A percentile compares a stretch with the other conserved stretches of the same genome.
phyloP scores from a whole-genome alignment of 2,888 invertebrate genomes.

The Melitaea athalia region DNA sequence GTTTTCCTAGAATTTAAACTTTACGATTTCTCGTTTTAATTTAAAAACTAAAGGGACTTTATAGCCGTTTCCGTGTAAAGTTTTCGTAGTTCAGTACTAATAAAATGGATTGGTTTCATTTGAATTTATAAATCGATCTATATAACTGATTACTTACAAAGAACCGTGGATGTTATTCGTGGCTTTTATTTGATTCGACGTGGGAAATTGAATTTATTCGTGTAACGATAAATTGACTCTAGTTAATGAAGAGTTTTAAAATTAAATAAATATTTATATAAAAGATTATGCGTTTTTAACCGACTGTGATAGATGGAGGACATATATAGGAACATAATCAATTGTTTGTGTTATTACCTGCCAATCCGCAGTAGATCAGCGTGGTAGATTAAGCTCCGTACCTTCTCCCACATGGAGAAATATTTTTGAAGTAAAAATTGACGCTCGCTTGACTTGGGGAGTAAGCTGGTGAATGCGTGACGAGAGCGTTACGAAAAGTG shows the following conservation, averaged over 20 bases:
- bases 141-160: constrained; percentile 14
- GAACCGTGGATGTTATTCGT: constrained; percentile 1
- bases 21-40: neutral
- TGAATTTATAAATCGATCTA: constrained; percentile 31
- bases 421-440: too few species aligned
- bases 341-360: too few species aligned
- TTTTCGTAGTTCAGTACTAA: constrained; percentile 21
- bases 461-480: too few species aligned
- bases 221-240: neutral
- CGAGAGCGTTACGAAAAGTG: too few species aligned
- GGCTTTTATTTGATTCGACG: constrained; percentile 7
- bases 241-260: neutral
- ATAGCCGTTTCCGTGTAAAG: neutral
- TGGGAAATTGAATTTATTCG: constrained; percentile 5
- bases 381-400: too few species aligned
- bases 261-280: neutral
- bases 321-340: too few species aligned
- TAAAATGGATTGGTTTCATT: constrained; percentile 29
- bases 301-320: too few species aligned
- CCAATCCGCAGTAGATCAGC: too few species aligned
- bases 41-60: neutral
- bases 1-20: neutral
- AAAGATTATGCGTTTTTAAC: neutral
- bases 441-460: too few species aligned
- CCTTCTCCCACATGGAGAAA: too few species aligned